These are phyloP conservation scores for Peucedramus taeniatus DNA, from an alignment of 2,113 vertebrate species.

Conservation along the genomic window DNA sequence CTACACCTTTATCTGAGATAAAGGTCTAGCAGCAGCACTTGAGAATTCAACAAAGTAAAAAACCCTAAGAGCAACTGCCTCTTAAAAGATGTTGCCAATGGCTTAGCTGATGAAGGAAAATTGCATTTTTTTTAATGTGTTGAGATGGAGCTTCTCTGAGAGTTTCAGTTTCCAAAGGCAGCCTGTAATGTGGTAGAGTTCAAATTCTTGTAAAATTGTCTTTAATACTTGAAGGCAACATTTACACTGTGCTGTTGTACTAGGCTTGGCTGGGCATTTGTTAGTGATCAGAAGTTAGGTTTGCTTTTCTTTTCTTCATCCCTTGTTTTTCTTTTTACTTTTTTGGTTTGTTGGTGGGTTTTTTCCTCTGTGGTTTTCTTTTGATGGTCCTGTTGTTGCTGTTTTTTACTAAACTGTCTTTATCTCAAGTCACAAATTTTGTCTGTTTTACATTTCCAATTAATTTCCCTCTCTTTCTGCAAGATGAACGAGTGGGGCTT, in stretches of 20 bases:
- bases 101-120: neutral
- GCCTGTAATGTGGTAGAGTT: neutral
- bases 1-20: neutral
- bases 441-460: neutral
- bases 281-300: neutral
- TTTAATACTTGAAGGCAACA: neutral
- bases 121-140: neutral
- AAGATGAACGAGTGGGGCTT: fast-evolving
- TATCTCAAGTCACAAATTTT: neutral
- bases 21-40: neutral
- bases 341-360: fast-evolving
- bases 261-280: neutral
- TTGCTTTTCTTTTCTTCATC: neutral
- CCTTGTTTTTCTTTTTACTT: neutral
- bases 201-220: neutral
- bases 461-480: neutral
- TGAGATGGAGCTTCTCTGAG: neutral
- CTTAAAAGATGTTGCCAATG: neutral
- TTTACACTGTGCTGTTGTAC: neutral
- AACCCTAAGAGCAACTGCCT: neutral
- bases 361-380: neutral
- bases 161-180: neutral
- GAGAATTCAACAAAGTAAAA: neutral
- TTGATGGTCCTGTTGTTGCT: neutral
- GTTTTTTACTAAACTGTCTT: neutral